Percentiles rank a stretch among this genome's conserved stretches.
Conservation (phyloP, 2,797 vertebrate species). For the Masticophis lateralis region DNA sequence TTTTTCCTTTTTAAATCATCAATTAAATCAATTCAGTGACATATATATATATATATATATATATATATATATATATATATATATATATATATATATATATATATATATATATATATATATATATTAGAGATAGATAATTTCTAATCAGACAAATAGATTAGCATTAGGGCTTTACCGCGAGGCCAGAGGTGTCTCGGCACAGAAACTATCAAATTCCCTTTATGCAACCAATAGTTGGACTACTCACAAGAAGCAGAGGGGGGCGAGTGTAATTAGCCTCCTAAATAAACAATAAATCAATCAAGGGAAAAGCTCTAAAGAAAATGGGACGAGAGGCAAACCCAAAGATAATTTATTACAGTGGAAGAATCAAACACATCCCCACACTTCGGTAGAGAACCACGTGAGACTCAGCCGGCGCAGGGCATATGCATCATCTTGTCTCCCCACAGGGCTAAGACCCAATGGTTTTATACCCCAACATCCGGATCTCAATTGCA, state of each 20-base stretch:
- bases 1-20: background rate
- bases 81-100: no score
- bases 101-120: no score
- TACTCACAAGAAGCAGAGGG: background rate
- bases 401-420: constrained; percentile 7
- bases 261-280: background rate
- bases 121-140: no score
- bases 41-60: no score
- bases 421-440: background rate
- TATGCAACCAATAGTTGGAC: background rate
- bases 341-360: background rate
- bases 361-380: background rate
- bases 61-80: no score
- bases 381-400: background rate
- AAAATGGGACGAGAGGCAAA: no score
- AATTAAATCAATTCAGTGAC: background rate
- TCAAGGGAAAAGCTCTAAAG: background rate
- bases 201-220: background rate
- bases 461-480: background rate
- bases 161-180: background rate
- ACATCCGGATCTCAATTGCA: background rate
- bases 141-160: background rate
- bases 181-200: background rate
- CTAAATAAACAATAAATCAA: background rate
- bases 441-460: no score